These are phyloP conservation scores for Drosophila prosaltans DNA, from an alignment of 1,140 invertebrate species.

Conservation along the genomic window DNA sequence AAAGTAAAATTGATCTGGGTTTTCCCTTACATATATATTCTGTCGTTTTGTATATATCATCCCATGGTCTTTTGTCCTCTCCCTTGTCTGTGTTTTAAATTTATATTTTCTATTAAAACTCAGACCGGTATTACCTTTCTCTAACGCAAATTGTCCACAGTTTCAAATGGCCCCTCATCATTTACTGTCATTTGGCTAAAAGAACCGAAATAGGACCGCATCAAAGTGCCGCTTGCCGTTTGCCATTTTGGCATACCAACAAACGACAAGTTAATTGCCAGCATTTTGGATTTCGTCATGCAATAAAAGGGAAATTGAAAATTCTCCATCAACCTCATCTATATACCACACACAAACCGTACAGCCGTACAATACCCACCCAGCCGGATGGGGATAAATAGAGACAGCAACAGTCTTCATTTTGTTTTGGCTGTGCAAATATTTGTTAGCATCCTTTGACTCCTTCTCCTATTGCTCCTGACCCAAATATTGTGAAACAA, in stretches of 20 bases:
- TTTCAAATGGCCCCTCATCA: constrained; percentile 8
- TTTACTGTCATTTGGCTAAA: neutral
- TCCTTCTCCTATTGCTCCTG: neutral
- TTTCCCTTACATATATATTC: neutral
- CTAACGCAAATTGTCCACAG: neutral
- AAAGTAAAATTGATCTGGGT: neutral
- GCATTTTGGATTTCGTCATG: constrained; percentile 19
- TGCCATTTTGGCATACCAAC: constrained; percentile 10
- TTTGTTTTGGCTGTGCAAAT: constrained; percentile 20
- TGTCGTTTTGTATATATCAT: neutral
- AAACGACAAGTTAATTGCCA: constrained; percentile 26
- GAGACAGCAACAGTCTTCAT: constrained; percentile 15
- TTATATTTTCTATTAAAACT: neutral
- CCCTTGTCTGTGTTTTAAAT: neutral
- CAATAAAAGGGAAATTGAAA: constrained; percentile 10
- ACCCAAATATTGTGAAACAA: constrained; percentile 12
- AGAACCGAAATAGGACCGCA: constrained; percentile 8
- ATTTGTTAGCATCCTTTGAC: constrained; percentile 17
- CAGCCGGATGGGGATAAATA: no score
- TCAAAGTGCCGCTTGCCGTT: constrained; percentile 13
- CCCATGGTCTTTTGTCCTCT: neutral
- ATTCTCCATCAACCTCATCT: neutral
- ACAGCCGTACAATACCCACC: no score
- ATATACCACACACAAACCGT: neutral
- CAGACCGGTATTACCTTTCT: neutral